Base-by-base conservation (phyloP, 2,113 vertebrate species). In the Pluvianellus socialis region DNA sequence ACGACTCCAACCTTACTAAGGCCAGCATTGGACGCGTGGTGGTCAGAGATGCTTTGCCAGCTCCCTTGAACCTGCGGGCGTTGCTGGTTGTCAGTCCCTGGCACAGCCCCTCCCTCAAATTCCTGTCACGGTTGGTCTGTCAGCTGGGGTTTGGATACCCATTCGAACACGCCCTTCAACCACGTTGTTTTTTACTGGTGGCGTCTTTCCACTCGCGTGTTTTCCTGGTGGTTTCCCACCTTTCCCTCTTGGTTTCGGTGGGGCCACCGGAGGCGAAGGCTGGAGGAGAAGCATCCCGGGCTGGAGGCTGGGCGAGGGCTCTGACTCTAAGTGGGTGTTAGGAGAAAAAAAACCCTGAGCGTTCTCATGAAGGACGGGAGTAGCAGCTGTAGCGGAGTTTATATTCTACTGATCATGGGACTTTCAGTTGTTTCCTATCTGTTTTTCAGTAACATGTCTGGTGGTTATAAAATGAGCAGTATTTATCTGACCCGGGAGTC, bases 401-500 rank as follows among this genome's bases (percentile, higher is more conserved):
- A 55, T 90, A n/a, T 95, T 83, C 62, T 32, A 42, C 66, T 1
- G 7, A 82, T 91, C 89, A 62, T 80, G 93, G 86, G 94, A 62
- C 86, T 93, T 90, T 72, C 14, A 33, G 91, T 70, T 73, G 88
- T 85, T 94, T 92, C 88, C 89, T 91, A 87, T 92, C 94, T 94
- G 94, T 94, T 96, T 95, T 88, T 94, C 96, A 95, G 91, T 83
- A 93, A 79, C 72, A 9, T 22, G 89, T 92, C 92, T 88, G 95
- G 92, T 81, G 86, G 92, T 95, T 94, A 91, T 81, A 94, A 94
- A 88, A 95, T 84, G 89, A 94, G 95, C 90, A 75, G 89, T 83
- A 91, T 96, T 97, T 96, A 93, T 96, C 84, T 95, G 97, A 95
- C 94, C 86, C 79, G 16, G 85, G 96, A 95, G 91, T 90, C 95